Evolutionary conservation across 2,888 invertebrate species (phyloP).

Genomic region (Pegoplata infirma): DNA sequence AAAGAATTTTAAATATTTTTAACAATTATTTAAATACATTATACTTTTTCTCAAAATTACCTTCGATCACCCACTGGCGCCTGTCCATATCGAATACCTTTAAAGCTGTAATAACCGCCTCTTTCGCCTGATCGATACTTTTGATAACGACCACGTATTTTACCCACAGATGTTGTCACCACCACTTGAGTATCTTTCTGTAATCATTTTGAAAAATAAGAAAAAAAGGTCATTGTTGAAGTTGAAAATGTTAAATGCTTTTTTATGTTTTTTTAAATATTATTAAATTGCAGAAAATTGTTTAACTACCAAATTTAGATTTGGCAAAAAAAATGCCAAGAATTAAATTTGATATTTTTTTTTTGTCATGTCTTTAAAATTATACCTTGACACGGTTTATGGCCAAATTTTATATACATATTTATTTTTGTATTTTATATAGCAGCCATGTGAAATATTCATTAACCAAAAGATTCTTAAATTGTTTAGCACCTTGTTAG

Average conservation of each 20-base stretch:
- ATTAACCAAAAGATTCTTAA: slow-evolving; percentile 32
- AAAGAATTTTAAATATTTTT: not conserved
- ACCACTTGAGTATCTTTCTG: slow-evolving; percentile 77
- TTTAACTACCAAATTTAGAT: not conserved
- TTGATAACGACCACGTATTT: slow-evolving; percentile 75
- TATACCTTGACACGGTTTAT: slow-evolving; percentile 37
- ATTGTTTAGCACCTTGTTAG: slow-evolving; percentile 40
- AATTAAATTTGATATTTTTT: slow-evolving; percentile 5
- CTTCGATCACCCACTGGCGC: slow-evolving; percentile 74
- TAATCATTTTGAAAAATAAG: slow-evolving; percentile 10
- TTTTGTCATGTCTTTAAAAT: not conserved
- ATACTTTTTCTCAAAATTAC: slow-evolving; percentile 64
- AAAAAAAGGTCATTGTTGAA: slow-evolving; percentile 7
- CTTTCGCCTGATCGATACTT: slow-evolving; percentile 75
- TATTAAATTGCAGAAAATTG: not conserved
- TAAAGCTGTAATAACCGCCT: slow-evolving; percentile 77
- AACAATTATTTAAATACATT: not conserved
- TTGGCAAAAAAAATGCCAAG: slow-evolving; percentile 14
- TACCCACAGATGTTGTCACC: slow-evolving; percentile 74
- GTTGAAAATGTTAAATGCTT: not conserved
- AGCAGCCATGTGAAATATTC: not conserved
- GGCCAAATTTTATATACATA: not conserved
- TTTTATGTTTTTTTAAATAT: not conserved
- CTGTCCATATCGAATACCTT: slow-evolving; percentile 77
- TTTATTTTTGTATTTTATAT: not conserved